Percentiles rank a stretch among this genome's conserved stretches.
phyloP scores from a whole-genome alignment of 2,888 invertebrate genomes.

The Mythimna albipuncta region DNA sequence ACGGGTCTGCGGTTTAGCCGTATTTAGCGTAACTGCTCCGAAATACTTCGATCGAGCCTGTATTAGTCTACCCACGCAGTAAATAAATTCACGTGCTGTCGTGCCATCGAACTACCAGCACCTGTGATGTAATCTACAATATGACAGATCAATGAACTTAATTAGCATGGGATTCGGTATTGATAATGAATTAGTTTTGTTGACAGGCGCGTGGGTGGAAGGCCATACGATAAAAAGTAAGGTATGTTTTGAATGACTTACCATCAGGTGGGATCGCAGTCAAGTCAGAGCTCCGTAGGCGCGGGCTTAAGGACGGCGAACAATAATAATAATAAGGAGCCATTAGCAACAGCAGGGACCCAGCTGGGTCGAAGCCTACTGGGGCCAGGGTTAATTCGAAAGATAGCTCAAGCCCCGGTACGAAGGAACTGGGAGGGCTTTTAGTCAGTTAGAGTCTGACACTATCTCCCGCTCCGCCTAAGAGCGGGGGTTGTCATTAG shows the following conservation, averaged over 20 bases:
- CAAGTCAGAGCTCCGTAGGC: no score
- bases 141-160: constrained; percentile 54
- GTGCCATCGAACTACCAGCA: constrained; percentile 36
- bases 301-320: no score
- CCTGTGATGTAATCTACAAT: constrained; percentile 32
- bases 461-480: no score
- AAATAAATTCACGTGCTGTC: constrained; percentile 25
- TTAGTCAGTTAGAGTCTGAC: no score
- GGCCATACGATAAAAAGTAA: constrained; percentile 7
- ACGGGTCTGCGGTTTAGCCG: constrained; percentile 8
- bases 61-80: constrained; percentile 29
- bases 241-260: not conserved
- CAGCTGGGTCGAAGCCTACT: no score
- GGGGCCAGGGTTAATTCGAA: no score
- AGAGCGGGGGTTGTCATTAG: no score
- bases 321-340: no score
- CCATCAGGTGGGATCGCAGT: no score
- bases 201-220: constrained; percentile 41
- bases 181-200: constrained; percentile 29
- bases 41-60: constrained; percentile 23
- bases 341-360: no score
- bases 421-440: no score
- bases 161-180: constrained; percentile 29
- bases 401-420: no score
- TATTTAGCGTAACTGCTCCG: constrained; percentile 55